Conservation (phyloP, 2,888 invertebrate species). For the Drosophila trichaetosa region DNA sequence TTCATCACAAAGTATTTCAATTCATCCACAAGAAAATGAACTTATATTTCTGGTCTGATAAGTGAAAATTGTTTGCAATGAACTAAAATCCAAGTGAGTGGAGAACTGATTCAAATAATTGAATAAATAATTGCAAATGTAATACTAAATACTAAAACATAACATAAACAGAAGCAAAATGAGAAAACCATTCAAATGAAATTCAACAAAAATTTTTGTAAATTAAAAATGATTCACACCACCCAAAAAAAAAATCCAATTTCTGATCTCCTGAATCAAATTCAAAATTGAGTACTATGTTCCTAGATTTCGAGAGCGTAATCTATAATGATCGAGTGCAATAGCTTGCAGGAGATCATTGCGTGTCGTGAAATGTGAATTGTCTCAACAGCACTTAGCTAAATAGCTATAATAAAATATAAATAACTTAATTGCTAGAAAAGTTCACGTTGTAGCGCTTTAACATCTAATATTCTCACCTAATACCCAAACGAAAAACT, state of each 20-base stretch:
- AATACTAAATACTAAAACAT: background rate
- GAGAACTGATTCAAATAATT: background rate
- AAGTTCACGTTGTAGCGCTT: constrained; percentile 77
- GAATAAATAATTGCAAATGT: background rate
- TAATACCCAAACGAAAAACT: constrained; percentile 41
- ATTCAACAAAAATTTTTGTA: background rate
- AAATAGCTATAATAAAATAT: constrained; percentile 10
- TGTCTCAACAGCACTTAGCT: constrained; percentile 28
- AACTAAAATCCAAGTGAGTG: background rate
- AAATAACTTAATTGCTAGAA: constrained; percentile 57
- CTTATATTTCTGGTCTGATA: constrained; percentile 12
- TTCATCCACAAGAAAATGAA: background rate
- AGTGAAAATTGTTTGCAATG: background rate
- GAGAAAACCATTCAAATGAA: background rate
- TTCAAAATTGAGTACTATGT: constrained; percentile 3
- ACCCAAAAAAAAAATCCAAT: background rate
- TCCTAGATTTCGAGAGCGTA: constrained; percentile 8
- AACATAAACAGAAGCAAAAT: background rate
- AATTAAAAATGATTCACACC: background rate
- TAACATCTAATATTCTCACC: constrained; percentile 38
- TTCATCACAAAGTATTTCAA: background rate
- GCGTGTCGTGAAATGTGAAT: constrained; percentile 34
- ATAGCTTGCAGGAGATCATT: constrained; percentile 48
- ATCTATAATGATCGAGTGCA: constrained; percentile 22
- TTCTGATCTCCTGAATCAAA: constrained; percentile 21